Percentiles rank a stretch among this genome's conserved stretches.
phyloP scores from a whole-genome alignment of 2,888 invertebrate species.

The Sesia apiformis region DNA sequence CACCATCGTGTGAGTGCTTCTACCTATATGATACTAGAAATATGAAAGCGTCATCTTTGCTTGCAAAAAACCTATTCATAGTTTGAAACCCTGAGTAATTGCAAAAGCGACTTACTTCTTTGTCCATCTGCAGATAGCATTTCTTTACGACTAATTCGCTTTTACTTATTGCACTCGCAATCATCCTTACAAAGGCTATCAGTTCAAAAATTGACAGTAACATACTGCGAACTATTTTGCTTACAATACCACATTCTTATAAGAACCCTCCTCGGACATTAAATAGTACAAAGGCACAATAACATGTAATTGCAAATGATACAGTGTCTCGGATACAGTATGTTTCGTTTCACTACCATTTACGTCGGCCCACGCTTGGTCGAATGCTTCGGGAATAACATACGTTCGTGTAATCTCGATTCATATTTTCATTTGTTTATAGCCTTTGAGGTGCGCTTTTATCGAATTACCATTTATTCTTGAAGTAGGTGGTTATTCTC shows the following conservation, averaged over 20 bases:
- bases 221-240: slow-evolving; percentile 56
- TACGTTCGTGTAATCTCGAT: slow-evolving; percentile 43
- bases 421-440: slow-evolving; percentile 61
- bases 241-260: slow-evolving; percentile 63
- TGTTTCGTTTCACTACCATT: slow-evolving; percentile 55
- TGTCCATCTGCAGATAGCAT: neutral
- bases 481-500: slow-evolving; percentile 26
- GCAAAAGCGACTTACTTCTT: neutral
- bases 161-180: neutral
- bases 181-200: slow-evolving; percentile 9
- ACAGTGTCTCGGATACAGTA: slow-evolving; percentile 56
- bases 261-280: slow-evolving; percentile 42
- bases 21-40: too few species aligned
- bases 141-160: neutral
- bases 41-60: too few species aligned
- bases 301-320: slow-evolving; percentile 74
- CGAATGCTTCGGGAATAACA: slow-evolving; percentile 11
- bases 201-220: slow-evolving; percentile 51
- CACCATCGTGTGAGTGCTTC: too few species aligned
- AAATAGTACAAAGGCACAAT: slow-evolving; percentile 68
- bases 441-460: slow-evolving; percentile 32
- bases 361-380: slow-evolving; percentile 53
- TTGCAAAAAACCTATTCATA: too few species aligned
- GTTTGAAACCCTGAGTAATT: too few species aligned
- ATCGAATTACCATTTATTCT: slow-evolving; percentile 36